Percentiles rank a stretch among this genome's conserved stretches.
phyloP scores from a whole-genome alignment of 1,140 invertebrate species.

The Oryctes rhinoceros region DNA sequence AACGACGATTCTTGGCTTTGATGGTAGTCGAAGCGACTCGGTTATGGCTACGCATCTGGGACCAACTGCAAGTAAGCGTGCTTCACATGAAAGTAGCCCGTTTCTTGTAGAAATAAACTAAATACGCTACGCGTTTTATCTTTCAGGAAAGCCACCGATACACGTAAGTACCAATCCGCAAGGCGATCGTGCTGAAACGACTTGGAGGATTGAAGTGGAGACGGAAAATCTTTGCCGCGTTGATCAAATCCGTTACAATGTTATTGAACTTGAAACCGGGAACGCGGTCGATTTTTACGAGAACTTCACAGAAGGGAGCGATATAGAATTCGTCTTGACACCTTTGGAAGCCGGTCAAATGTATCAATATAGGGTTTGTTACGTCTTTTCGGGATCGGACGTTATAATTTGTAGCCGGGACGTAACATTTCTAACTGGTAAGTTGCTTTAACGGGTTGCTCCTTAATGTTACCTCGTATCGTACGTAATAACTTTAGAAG shows the following conservation, averaged over 20 bases:
- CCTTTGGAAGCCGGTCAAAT: neutral
- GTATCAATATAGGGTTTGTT: neutral
- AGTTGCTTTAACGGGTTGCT: too few species aligned
- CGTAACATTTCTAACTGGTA: neutral
- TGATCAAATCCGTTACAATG: neutral
- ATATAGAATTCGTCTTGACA: neutral
- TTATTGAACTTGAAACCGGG: neutral
- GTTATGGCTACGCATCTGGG: neutral
- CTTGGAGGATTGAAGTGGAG: neutral
- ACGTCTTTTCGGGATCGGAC: neutral
- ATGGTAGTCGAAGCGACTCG: neutral
- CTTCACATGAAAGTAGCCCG: neutral
- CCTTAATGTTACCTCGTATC: too few species aligned
- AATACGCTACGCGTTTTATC: neutral
- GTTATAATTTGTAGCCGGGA: neutral
- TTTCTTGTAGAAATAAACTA: neutral
- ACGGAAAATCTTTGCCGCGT: neutral
- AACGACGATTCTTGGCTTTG: neutral
- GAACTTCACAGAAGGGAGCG: neutral
- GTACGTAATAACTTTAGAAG: neutral
- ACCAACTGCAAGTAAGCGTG: neutral
- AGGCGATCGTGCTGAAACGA: neutral
- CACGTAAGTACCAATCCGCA: neutral
- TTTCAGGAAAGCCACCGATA: neutral
- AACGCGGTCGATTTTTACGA: neutral